Base-by-base conservation (phyloP, 2,888 invertebrate species). In the Oscheius sp. region DNA sequence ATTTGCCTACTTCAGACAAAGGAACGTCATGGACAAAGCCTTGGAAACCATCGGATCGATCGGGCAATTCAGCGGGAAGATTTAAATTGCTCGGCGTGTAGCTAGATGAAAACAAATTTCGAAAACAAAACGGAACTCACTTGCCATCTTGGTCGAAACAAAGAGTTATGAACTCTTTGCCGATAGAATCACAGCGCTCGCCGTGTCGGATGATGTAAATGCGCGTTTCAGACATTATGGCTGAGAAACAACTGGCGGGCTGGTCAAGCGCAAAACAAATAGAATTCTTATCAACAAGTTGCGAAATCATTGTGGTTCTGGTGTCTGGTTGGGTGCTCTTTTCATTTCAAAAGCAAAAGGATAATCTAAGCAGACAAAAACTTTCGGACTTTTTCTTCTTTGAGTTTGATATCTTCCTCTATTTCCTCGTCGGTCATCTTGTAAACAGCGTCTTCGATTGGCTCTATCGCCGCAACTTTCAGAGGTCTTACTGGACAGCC, bases 151-250 rank as follows among this genome's bases (percentile, higher is more conserved):
- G n/a, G 34, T 55, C 55, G 17, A 55, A 55, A 34, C 34, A 34
- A 34, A 34, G 12, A 5, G 12, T 23, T 34, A 25, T 25, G 34
- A 55, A 55, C 33, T 55, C 25, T 15, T 17, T 23, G 2, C 33
- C 23, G 5, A 55, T n/a, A 6, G 55, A 34, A 34, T 55, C 55
- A 0, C 55, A 33, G 6, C 55, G 33, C 25, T 55, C 55, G 33
- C 55, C 55, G 20, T 55, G 55, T 15, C 55, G 55, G 17, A 55
- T 55, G 23, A 55, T 52, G 52, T 25, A 52, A n/a, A 52, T 52
- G n/a, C 29, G 8, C 4, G 27, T 42, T 20, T 42, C 42, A 3
- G 42, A 20, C 42, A 42, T 42, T n/a, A 20, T 20, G 12, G 42
- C 15, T 17, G 42, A n/a, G 20, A 42, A 42, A 42, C n/a, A 42